phyloP scores from a whole-genome alignment of 2,797 vertebrate genomes.

The Telmatherina bonti region DNA sequence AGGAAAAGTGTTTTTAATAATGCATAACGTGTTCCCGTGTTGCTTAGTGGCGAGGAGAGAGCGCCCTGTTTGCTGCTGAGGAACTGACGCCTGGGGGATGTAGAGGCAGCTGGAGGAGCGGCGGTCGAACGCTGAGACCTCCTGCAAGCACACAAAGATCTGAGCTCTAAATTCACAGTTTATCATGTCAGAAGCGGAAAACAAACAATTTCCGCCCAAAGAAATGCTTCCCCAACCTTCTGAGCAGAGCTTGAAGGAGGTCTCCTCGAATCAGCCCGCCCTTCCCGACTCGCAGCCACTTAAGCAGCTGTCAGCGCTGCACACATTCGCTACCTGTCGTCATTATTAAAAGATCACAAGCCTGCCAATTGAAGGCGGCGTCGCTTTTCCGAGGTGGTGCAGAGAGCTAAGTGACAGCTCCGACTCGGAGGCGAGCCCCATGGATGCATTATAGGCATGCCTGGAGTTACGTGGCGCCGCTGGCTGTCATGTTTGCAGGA shows the following conservation, averaged over 20 bases:
- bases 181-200: slow-evolving; percentile 24
- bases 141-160: slow-evolving; percentile 4
- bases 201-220: background rate
- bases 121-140: slow-evolving; percentile 50
- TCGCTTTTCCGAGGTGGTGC: slow-evolving; percentile 54
- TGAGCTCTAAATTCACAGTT: background rate
- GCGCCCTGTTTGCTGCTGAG: slow-evolving; percentile 43
- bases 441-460: slow-evolving; percentile 48
- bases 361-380: slow-evolving; percentile 57
- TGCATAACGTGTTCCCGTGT: slow-evolving; percentile 78
- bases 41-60: slow-evolving; percentile 60
- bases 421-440: slow-evolving; percentile 48
- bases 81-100: slow-evolving; percentile 65
- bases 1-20: slow-evolving; percentile 86
- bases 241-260: slow-evolving; percentile 41
- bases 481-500: slow-evolving; percentile 73
- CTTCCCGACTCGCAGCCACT: slow-evolving; percentile 39
- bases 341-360: slow-evolving; percentile 75
- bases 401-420: slow-evolving; percentile 48
- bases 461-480: slow-evolving; percentile 23
- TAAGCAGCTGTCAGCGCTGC: slow-evolving; percentile 49
- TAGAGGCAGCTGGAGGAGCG: slow-evolving; percentile 59
- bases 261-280: slow-evolving; percentile 35
- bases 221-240: slow-evolving; percentile 13
- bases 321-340: slow-evolving; percentile 65